Base-by-base conservation (phyloP, 2,888 invertebrate genomes). In the Lycaena phlaeas region DNA sequence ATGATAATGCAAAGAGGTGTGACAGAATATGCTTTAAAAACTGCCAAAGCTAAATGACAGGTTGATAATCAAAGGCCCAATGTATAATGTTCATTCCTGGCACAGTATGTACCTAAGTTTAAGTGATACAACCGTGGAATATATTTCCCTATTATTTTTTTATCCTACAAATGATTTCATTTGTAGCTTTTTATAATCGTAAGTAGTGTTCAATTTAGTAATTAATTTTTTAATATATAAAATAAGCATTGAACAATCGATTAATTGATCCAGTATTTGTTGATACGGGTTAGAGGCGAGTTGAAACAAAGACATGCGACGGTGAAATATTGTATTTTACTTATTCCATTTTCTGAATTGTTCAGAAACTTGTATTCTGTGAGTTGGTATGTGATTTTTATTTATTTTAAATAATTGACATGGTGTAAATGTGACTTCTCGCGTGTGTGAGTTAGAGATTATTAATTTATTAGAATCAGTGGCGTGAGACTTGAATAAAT, bases 151-250 rank as follows among this genome's bases (percentile, higher is more conserved):
- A 54, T 75, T 81, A 81, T 82, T 84, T 84, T 84, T 84, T 76
- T 82, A 82, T 67, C 72, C 81, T 81, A 76, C 81, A 81, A 79
- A 79, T 79, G 68, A 45, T 77, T 75, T 78, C 76, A 72, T 81
- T 81, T 82, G 81, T 81, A 79, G 79, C 30, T 43, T 70, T 64
- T 64, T 65, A 64, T 73, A 68, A 74, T 63, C 50, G 44, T 79
- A 79, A 77, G 72, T 78, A 77, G 74, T 54, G 62, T 70, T 72
- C 70, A 71, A 76, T 68, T 67, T 53, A 51, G 65, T 63, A 57
- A 62, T 44, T 59, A 56, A 54, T 58, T 61, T 62, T 67, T 43
- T 43, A 41, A 25, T 29, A n/a, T n/a, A n/a, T n/a, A 40, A 38
- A 14, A 12, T 15, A 31, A 27, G 15, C 29, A 9, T 5, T 17